Base-by-base conservation (phyloP, 2,888 invertebrate genomes). In the Aproaerema taeniolella region DNA sequence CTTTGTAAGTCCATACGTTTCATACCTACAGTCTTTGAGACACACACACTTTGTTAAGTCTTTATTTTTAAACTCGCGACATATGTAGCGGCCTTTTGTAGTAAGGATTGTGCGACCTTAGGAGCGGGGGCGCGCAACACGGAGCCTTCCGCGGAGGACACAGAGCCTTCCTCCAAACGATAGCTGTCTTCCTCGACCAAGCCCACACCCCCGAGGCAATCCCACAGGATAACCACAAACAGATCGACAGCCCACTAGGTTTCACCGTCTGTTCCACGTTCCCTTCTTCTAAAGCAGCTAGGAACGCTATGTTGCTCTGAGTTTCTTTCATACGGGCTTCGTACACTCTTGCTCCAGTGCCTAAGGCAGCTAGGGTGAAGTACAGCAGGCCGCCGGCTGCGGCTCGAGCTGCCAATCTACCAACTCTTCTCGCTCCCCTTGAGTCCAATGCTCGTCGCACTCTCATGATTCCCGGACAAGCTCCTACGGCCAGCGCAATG, bases 301-400 rank as follows among this genome's bases (percentile, higher is more conserved):
- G 55, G 25, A 86, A 55, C 0, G 86, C 85, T 26, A 86, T 48
- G 4, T 73, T 77, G 33, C 74, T 67, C 64, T 81, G 85, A 25
- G 76, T 64, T 26, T 88, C 90, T 55, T 72, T 78, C 52, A 65
- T 80, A 59, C 79, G 88, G 47, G 88, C 88, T 67, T 81, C 91
- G 61, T 92, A 90, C 46, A 91, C 86, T 41, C 91, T 87, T 54
- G 93, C 93, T 13, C 89, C 91, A n/a, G 95, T 88, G 40, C 91
- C 91, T 11, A 91, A 87, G 7, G 92, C 87, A 9, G 94, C 92
- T 9, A 95, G 91, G 12, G 92, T 72, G 10, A 93, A 89, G 74
- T 95, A 96, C 10, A 95, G 85, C 1, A 93, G 78, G 1, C 93
- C 93, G 57, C 95, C 95, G 2, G 94, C 89, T 1, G 93, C 93